Conservation (phyloP, 2,888 invertebrate genomes). For the Pinctada fucata region DNA sequence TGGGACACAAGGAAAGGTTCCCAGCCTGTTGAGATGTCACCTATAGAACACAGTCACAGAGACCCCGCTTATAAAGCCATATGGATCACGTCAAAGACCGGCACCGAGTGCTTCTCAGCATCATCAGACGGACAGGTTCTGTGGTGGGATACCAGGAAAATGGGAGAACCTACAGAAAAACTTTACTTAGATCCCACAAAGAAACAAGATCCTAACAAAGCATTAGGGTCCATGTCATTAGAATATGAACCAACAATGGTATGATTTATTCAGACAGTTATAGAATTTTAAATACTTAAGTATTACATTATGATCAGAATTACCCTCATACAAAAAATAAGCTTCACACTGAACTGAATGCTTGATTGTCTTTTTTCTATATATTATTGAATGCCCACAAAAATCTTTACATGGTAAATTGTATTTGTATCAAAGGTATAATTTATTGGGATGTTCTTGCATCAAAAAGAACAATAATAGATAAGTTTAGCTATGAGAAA, state of each 20-base stretch:
- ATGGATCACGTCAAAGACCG: conserved; percentile 96
- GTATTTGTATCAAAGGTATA: too few relatives aligned
- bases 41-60: conserved; percentile 89
- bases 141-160: conserved; percentile 90
- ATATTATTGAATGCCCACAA: too few relatives aligned
- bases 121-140: conserved; percentile 92
- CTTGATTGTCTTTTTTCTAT: too few relatives aligned
- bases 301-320: too few relatives aligned
- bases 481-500: too few relatives aligned
- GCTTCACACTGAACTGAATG: too few relatives aligned
- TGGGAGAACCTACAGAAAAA: conserved; percentile 85
- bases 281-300: too few relatives aligned
- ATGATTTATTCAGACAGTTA: conserved; percentile 37
- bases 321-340: too few relatives aligned
- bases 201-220: conserved; percentile 82
- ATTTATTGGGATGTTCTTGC: too few relatives aligned
- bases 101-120: conserved; percentile 95
- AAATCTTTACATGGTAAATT: too few relatives aligned
- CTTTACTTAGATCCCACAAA: conserved; percentile 84
- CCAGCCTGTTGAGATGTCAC: conserved; percentile 87
- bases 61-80: conserved; percentile 92
- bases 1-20: conserved; percentile 84
- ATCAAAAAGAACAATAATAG: too few relatives aligned
- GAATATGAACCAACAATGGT: conserved; percentile 89
- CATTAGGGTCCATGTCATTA: conserved; percentile 85